Base-by-base conservation (phyloP, 1,140 invertebrate genomes). In the Pseudomyrmex sp. region DNA sequence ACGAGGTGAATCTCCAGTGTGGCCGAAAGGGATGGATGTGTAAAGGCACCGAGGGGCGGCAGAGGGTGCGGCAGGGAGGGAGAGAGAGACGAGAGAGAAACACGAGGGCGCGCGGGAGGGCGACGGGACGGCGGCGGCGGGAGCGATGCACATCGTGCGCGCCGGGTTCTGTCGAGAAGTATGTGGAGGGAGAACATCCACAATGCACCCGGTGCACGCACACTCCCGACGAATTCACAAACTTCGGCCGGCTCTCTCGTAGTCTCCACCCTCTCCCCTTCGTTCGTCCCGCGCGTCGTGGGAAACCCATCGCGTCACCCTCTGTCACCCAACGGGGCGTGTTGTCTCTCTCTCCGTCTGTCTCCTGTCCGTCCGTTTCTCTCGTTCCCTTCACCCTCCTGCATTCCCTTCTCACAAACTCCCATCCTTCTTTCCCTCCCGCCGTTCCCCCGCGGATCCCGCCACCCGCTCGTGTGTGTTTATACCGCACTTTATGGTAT, bases 201-300 rank as follows among this genome's bases (percentile, higher is more conserved):
- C 89, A 91, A 90, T 90, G 85, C 88, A 89, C 26, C 82, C 70
- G 77, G 68, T 88, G 84, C 85, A 80, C 82, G 89, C 84, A 87
- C 83, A 80, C 83, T 61, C 56, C 54, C 66, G 85, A 76, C 82
- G 63, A 80, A 84, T 87, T 35, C 61, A 20, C 65, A 2, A 80
- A 52, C 44, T 70, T 70, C 23, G 68, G 76, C 48, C 76, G 76
- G 54, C 50, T 72, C 63, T 63, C 62, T 56, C 75, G 75, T 69
- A 77, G 73, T 76, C 74, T 48, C 46, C 77, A 48, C 58, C 48
- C 58, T 58, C 68, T 26, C 68, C n/a, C 26, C 23, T 59, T 26
- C 13, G 26, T 20, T 72, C 59, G 48, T 46, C 46, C 82, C 61
- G 12, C 46, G 54, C 69, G 3, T 18, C 69, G 56, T 79, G 46